These are phyloP conservation scores for Gopherus flavomarginatus DNA, from an alignment of 2,113 vertebrate species.

Conservation along the genomic window DNA sequence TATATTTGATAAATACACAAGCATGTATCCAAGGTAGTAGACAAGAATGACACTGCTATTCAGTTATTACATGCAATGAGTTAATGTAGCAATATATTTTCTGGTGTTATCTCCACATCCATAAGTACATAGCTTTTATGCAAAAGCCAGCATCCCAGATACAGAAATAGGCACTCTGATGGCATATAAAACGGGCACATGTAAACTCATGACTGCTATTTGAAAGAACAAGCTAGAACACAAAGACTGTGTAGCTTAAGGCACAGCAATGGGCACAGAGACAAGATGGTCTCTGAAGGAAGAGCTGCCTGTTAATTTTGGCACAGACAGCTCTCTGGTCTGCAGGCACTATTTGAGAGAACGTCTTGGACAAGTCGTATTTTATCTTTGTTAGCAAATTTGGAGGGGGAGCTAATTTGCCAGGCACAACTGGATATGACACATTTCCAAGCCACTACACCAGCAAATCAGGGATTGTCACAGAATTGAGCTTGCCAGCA, in stretches of 20 bases:
- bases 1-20: not conserved
- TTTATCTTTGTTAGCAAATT: no score
- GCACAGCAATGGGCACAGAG: no score
- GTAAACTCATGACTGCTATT: not conserved
- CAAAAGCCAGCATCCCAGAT: not conserved
- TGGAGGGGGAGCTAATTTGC: no score
- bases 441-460: no score
- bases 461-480: no score
- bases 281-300: not conserved
- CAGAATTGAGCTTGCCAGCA: no score
- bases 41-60: not conserved
- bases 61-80: not conserved
- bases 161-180: not conserved
- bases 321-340: no score
- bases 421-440: no score
- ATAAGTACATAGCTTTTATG: not conserved
- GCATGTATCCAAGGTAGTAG: not conserved
- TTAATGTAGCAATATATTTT: not conserved
- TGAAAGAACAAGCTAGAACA: not conserved
- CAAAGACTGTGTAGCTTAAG: not conserved
- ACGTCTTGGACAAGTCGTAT: no score
- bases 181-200: not conserved
- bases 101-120: not conserved
- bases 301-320: no score
- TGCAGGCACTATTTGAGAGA: no score